Evolutionary conservation across 2,888 invertebrate species (phyloP).

Genomic region (Ctenicera cuprea): DNA sequence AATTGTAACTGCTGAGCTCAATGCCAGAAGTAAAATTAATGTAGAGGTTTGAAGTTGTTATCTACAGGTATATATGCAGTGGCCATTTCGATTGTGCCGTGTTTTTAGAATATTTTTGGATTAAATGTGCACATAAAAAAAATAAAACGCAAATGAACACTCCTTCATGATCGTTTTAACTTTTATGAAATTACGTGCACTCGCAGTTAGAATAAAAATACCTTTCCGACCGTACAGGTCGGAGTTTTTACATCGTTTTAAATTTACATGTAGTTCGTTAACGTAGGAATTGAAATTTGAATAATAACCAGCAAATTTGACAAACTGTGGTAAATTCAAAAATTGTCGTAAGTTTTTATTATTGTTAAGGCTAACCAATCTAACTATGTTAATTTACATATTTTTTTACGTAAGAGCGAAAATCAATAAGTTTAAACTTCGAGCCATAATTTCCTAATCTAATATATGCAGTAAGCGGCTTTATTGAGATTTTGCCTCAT

Average conservation of each 20-base stretch:
- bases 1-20: constrained; percentile 26
- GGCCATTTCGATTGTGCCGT: constrained; percentile 22
- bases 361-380: too few species aligned
- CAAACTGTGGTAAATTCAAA: too few species aligned
- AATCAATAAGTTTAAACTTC: background rate
- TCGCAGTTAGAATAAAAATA: constrained; percentile 21
- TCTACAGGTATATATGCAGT: constrained; percentile 8
- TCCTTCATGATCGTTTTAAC: background rate
- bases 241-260: background rate
- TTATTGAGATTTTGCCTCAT: constrained; percentile 6
- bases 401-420: background rate
- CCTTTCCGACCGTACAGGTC: background rate
- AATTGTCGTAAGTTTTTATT: too few species aligned
- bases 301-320: background rate
- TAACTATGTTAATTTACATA: too few species aligned
- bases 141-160: constrained; percentile 26
- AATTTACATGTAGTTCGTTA: constrained; percentile 16
- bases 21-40: constrained; percentile 19
- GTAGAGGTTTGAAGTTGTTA: constrained; percentile 12
- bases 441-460: constrained; percentile 10
- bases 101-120: constrained; percentile 21
- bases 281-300: background rate
- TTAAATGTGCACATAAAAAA: constrained; percentile 32
- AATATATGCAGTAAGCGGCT: constrained; percentile 9
- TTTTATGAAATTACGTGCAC: constrained; percentile 14